Evolutionary conservation across 2,113 vertebrate species (phyloP).

Genomic region (Pelecanoides urinatrix): DNA sequence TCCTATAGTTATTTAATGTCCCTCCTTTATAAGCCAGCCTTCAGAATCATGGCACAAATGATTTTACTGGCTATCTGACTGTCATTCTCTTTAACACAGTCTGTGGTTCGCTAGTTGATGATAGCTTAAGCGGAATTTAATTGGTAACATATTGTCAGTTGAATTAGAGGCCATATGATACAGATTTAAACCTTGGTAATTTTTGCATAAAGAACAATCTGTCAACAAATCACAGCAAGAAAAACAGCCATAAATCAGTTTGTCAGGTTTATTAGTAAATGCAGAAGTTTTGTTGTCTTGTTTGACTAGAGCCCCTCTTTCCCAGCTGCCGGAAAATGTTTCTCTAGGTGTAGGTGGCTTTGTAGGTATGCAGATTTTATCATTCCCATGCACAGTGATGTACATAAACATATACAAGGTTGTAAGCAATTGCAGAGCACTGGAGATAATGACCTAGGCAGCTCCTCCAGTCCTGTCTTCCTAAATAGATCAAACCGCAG

Average conservation of each 20-base stretch:
- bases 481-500: neutral
- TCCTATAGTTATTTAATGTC: neutral
- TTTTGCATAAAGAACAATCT: slow-evolving; percentile 79
- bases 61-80: slow-evolving; percentile 67
- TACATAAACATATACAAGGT: neutral
- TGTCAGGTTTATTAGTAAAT: slow-evolving; percentile 75
- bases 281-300: slow-evolving; percentile 55
- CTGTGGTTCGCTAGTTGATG: slow-evolving; percentile 71
- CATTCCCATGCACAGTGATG: neutral
- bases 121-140: slow-evolving; percentile 77
- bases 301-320: slow-evolving; percentile 41
- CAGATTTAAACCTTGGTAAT: slow-evolving; percentile 79
- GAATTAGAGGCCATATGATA: slow-evolving; percentile 79
- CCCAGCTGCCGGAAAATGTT: slow-evolving; percentile 33
- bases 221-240: slow-evolving; percentile 70
- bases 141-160: slow-evolving; percentile 79
- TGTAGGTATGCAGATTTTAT: slow-evolving; percentile 12
- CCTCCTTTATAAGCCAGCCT: neutral
- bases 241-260: slow-evolving; percentile 73
- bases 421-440: neutral
- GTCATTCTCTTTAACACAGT: slow-evolving; percentile 63
- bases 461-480: neutral
- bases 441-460: neutral
- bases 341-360: slow-evolving; percentile 36
- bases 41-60: slow-evolving; percentile 27